These are phyloP conservation scores for Meteorus cinctellus DNA, from an alignment of 2,888 invertebrate genomes.

Conservation along the genomic window DNA sequence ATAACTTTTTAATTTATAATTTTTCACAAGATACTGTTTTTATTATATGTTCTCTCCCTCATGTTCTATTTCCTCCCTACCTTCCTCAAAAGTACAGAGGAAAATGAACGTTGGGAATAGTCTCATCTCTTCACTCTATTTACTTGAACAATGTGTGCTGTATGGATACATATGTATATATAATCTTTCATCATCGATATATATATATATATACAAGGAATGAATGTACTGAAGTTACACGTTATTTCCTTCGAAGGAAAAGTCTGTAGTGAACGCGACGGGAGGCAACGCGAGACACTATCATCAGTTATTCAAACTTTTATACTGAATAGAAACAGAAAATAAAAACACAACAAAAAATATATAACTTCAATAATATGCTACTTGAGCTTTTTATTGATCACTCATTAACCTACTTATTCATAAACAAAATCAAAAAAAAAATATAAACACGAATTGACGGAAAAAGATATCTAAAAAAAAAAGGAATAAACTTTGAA, in stretches of 20 bases:
- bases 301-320: not conserved
- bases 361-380: not conserved
- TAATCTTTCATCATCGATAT: not conserved
- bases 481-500: not conserved
- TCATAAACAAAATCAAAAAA: not conserved
- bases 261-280: not conserved
- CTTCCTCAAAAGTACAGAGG: not conserved
- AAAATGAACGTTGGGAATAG: not conserved
- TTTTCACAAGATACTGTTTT: too few relatives aligned
- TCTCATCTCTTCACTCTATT: constrained; percentile 1
- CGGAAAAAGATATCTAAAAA: not conserved
- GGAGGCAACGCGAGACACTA: not conserved
- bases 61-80: too few relatives aligned
- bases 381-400: not conserved
- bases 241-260: constrained; percentile 14
- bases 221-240: constrained; percentile 4
- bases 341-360: not conserved
- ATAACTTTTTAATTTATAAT: too few relatives aligned
- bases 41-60: too few relatives aligned
- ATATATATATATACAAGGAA: not conserved
- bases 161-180: constrained; percentile 9
- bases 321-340: not conserved
- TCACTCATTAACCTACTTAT: not conserved
- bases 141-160: not conserved
- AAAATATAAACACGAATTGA: not conserved